Base-by-base conservation (phyloP, 2,888 invertebrate species). In the Notocelia uddmanniana region DNA sequence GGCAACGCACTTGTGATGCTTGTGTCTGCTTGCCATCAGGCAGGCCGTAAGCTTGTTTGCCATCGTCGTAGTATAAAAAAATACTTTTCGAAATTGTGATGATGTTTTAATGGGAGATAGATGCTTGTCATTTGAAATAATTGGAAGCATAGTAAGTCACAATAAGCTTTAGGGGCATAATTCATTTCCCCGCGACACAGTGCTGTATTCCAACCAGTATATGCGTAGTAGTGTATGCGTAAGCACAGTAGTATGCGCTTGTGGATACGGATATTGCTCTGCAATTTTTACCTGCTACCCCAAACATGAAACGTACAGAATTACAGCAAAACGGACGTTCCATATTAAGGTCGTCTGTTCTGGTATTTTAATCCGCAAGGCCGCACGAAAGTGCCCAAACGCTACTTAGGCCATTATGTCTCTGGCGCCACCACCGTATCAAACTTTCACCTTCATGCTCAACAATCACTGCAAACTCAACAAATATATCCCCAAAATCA, bases 371-470 rank as follows among this genome's bases (percentile, higher is more conserved):
- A 54, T 60, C 63, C 18, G 66, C 71, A 71, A 71, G 71, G 71
- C 71, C 71, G 68, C 48, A 62, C 68, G 72, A 72, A 68, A 72
- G 72, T 68, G 54, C 72, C 67, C n/a, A 68, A 67, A 55, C 19
- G 19, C 34, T 18, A 13, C 54, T 57, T 62, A 50, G 60, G 62
- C 57, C 67, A 19, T 68, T 70, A 34, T 69, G 41, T 9, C 45
- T 18, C 21, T 48, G 59, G 74, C 74, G 74, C 75, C 75, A 74
- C 73, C 68, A 74, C 74, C 71, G 69, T 60, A 80, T 75, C 73
- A 62, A 58, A 78, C 81, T 80, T 80, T 80, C 79, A 75, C 79
- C 77, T 80, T 80, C 74, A 68, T 64, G 68, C 67, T 50, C 68
- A 59, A 45, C 21, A 26, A 52, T 11, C 21, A 57, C 26, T 68